Conservation (phyloP, 1,140 invertebrate genomes). For the Mactra quadrangularis region DNA sequence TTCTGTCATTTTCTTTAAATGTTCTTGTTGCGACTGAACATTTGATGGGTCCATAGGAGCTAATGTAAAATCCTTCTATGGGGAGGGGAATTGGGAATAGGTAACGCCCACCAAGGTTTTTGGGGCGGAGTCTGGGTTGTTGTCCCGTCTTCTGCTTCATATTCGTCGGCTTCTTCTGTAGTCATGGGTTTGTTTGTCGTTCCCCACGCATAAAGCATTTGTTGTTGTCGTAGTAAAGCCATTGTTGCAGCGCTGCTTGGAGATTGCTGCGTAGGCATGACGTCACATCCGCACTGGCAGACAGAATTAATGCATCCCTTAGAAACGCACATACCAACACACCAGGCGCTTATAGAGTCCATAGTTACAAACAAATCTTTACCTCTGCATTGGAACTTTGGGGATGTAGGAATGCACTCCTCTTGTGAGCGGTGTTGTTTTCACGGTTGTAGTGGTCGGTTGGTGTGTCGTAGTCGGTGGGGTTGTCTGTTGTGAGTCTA, state of each 20-base stretch:
- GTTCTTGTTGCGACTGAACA: not conserved
- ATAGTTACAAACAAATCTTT: slow-evolving; percentile 45
- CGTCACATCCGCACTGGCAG: slow-evolving; percentile 28
- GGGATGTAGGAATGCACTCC: slow-evolving; percentile 10
- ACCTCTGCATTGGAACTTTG: slow-evolving; percentile 35
- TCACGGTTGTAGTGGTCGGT: slow-evolving; percentile 13
- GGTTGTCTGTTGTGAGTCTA: not conserved
- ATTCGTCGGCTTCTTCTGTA: slow-evolving; percentile 52
- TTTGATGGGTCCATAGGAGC: slow-evolving; percentile 19
- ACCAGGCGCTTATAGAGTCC: slow-evolving; percentile 42
- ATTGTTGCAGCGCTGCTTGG: too few relatives aligned
- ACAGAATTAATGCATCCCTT: slow-evolving; percentile 23
- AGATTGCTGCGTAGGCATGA: not conserved
- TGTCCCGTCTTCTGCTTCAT: slow-evolving; percentile 36
- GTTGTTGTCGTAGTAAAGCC: not conserved
- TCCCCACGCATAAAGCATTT: not conserved
- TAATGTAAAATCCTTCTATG: slow-evolving; percentile 12
- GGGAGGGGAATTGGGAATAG: slow-evolving; percentile 14
- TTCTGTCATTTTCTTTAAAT: not conserved
- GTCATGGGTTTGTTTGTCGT: slow-evolving; percentile 19
- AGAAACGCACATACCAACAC: slow-evolving; percentile 30
- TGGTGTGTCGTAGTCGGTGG: too few relatives aligned
- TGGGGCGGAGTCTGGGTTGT: not conserved
- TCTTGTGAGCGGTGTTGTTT: not conserved
- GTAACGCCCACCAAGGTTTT: not conserved